These are phyloP conservation scores for Polyommatus iphigenia DNA, from an alignment of 2,888 invertebrate species.

Conservation along the genomic window DNA sequence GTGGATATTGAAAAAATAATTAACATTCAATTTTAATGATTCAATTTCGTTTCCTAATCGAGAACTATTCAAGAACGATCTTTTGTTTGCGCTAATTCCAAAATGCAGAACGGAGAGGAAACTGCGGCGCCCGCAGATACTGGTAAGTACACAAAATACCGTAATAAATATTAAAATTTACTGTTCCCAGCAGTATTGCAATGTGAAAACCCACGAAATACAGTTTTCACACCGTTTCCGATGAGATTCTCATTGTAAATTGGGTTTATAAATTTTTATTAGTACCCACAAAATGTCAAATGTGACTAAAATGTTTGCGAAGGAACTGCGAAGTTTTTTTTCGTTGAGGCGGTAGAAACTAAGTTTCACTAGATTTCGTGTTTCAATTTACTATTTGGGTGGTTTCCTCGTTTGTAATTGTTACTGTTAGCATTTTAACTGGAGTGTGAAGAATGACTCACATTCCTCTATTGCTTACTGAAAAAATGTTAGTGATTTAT, in stretches of 20 bases:
- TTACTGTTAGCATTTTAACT: slow-evolving; percentile 74
- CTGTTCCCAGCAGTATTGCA: slow-evolving; percentile 58
- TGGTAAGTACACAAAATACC: slow-evolving; percentile 67
- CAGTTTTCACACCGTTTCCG: neutral
- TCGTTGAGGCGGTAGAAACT: slow-evolving; percentile 42
- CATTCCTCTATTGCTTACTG: slow-evolving; percentile 64
- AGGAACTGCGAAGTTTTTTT: slow-evolving; percentile 41
- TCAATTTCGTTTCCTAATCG: slow-evolving; percentile 58
- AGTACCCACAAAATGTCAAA: slow-evolving; percentile 57
- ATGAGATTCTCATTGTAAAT: neutral
- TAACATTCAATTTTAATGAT: slow-evolving; percentile 68
- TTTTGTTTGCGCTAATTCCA: slow-evolving; percentile 65
- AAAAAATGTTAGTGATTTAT: slow-evolving; percentile 64
- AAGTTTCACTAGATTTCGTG: slow-evolving; percentile 71
- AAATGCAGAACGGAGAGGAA: slow-evolving; percentile 77
- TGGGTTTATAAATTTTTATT: slow-evolving; percentile 47
- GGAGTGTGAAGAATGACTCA: slow-evolving; percentile 78
- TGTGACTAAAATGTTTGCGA: slow-evolving; percentile 20
- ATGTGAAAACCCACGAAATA: slow-evolving; percentile 40
- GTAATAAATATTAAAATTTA: slow-evolving; percentile 56
- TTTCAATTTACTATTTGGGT: slow-evolving; percentile 68
- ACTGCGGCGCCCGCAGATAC: slow-evolving; percentile 62
- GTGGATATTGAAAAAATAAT: slow-evolving; percentile 56
- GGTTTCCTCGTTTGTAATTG: slow-evolving; percentile 67
- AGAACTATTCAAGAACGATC: slow-evolving; percentile 50